Conservation (phyloP, 2,113 vertebrate genomes). For the Cheirogaleus medius region DNA sequence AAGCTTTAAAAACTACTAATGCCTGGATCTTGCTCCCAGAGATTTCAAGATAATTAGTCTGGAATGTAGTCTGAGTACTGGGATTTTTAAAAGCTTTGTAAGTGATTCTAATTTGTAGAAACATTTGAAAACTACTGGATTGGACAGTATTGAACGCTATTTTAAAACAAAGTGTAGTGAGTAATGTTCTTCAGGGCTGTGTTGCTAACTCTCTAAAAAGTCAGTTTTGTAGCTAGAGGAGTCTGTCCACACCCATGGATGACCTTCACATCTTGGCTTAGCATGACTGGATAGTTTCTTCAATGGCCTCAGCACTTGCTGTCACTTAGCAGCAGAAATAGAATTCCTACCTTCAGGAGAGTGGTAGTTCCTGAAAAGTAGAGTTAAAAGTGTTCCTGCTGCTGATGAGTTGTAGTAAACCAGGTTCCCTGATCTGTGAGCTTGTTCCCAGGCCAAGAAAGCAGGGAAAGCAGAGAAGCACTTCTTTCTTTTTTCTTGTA, state of each 20-base stretch:
- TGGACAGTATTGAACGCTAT: background rate
- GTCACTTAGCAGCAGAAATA: background rate
- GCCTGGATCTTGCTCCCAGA: background rate
- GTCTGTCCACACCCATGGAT: background rate
- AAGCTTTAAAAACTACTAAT: background rate
- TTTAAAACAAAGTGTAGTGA: conserved; percentile 9
- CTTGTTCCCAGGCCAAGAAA: background rate
- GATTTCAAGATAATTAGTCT: background rate
- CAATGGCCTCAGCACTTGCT: background rate
- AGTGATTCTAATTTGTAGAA: background rate
- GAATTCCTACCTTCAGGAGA: background rate
- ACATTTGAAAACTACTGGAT: background rate
- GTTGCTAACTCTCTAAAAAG: background rate
- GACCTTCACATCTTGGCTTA: background rate
- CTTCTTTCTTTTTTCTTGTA: background rate
- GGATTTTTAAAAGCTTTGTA: background rate
- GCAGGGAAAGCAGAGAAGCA: background rate
- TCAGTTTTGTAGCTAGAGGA: background rate
- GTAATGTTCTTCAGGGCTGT: background rate
- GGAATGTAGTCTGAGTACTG: background rate
- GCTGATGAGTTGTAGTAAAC: background rate
- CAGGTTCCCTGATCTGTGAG: background rate
- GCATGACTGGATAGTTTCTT: background rate
- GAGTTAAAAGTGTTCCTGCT: background rate
- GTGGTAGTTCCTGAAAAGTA: background rate